Evolutionary conservation across 2,888 invertebrate species (phyloP).

Genomic region (Megamerina dolium): DNA sequence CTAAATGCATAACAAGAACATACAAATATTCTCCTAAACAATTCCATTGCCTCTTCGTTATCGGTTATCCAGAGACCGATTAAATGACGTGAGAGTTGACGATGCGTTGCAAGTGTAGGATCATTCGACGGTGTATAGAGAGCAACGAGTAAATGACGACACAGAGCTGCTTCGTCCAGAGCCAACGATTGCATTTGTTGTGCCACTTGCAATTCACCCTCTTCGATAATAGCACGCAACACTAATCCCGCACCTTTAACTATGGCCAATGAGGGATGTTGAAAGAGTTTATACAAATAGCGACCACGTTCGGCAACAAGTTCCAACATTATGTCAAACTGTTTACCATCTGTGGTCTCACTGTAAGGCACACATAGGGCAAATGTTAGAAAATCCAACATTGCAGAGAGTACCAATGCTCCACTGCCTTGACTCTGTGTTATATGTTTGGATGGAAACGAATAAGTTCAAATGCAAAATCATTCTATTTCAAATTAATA

Average conservation of each 20-base stretch:
- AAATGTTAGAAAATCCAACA: slow-evolving; percentile 97
- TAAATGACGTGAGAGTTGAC: slow-evolving; percentile 89
- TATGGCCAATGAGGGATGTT: slow-evolving; percentile 94
- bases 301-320: slow-evolving; percentile 91
- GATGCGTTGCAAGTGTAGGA: slow-evolving; percentile 70
- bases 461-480: no score
- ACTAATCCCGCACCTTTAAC: slow-evolving; percentile 97
- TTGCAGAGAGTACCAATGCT: slow-evolving; percentile 91
- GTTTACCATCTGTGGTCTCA: slow-evolving; percentile 96
- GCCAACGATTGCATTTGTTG: slow-evolving; percentile 93
- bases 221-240: slow-evolving; percentile 96
- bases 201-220: slow-evolving; percentile 87
- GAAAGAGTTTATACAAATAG: slow-evolving; percentile 73
- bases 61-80: slow-evolving; percentile 95
- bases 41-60: slow-evolving; percentile 82
- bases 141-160: slow-evolving; percentile 84
- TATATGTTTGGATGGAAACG: neutral
- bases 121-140: slow-evolving; percentile 82
- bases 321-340: slow-evolving; percentile 87
- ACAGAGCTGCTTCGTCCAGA: slow-evolving; percentile 91
- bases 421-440: slow-evolving; percentile 83
- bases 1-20: slow-evolving; percentile 27
- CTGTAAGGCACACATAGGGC: slow-evolving; percentile 97
- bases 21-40: slow-evolving; percentile 84
- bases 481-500: no score